Base-by-base conservation (phyloP, 2,888 invertebrate genomes). In the Leucoptera coffeella region DNA sequence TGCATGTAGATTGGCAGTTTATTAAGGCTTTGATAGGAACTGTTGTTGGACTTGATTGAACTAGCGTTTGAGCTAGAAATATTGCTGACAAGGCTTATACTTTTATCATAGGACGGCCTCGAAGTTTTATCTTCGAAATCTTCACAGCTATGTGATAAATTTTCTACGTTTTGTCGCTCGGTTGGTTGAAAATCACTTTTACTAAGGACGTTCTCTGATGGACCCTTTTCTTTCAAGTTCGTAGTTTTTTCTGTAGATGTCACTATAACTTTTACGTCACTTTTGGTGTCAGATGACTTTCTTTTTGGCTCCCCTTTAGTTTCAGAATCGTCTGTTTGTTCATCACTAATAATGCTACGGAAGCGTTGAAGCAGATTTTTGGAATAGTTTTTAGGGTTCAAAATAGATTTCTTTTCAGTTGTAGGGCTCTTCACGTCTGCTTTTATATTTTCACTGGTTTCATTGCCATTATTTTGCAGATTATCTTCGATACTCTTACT, bases 1-100 rank as follows among this genome's bases (percentile, higher is more conserved):
- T 84, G 86, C 45, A 82, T 82, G 43, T 85, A 83, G 31, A 78
- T 64, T 10, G 75, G 74, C 13, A 74, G 42, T 43, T 73, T 73
- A 29, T 67, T 64, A 12, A 64, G 35, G 32, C 50, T 65, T 37
- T 67, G 64, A 30, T 54, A 48, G 9, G 58, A 64, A 42, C 50
- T 61, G 32, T 56, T 57, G 29, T 45, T 58, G 2, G 58, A 58
- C 47, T 56, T 69, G 1, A 49, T 46, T 12, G 60, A 60, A 2
- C 62, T 59, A 9, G 45, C 34, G 1, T 43, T 33, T 4, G 50
- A 50, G 23, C 39, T 56, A 1, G 60, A 47, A 24, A 43, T 43
- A 28, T 44, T 60, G 10, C 60, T 47, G 1, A 59, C 40, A 45
- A 58, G 41, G 34, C 72, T 67, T 2, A 54, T 32, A 36, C 54